Evolutionary conservation across 2,888 invertebrate genomes (phyloP).

Genomic region (Sphinx pinastri): DNA sequence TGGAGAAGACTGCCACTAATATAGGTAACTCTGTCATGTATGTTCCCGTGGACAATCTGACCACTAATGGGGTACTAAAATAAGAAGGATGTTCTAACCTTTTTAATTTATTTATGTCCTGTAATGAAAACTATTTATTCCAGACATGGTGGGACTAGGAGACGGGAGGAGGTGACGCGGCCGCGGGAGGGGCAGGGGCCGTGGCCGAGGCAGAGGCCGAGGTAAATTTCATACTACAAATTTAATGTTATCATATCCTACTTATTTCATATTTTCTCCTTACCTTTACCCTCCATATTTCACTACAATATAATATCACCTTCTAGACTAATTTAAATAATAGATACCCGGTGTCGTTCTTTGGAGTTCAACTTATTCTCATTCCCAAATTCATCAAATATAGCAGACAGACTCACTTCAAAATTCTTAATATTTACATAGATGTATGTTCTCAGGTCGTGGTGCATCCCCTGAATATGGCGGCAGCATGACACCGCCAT

Average conservation of each 20-base stretch:
- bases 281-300: too few species aligned
- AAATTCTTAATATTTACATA: too few species aligned
- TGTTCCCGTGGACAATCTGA: background rate
- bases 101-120: background rate
- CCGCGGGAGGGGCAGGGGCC: constrained; percentile 93
- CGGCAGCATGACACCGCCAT: constrained; percentile 81
- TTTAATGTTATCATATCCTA: too few species aligned
- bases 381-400: too few species aligned
- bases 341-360: background rate
- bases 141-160: constrained; percentile 88
- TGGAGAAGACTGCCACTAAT: constrained; percentile 96
- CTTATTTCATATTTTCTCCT: too few species aligned
- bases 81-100: background rate
- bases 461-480: constrained; percentile 83
- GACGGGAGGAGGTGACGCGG: constrained; percentile 94
- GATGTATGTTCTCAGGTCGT: constrained; percentile 62
- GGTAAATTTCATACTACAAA: constrained; percentile 69
- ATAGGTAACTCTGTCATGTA: constrained; percentile 83
- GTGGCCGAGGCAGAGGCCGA: constrained; percentile 91
- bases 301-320: too few species aligned
- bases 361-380: background rate
- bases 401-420: too few species aligned
- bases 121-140: background rate
- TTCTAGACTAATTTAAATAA: too few species aligned
- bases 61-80: background rate